Conservation (phyloP, 2,888 invertebrate species). For the Saturnia pavonia region DNA sequence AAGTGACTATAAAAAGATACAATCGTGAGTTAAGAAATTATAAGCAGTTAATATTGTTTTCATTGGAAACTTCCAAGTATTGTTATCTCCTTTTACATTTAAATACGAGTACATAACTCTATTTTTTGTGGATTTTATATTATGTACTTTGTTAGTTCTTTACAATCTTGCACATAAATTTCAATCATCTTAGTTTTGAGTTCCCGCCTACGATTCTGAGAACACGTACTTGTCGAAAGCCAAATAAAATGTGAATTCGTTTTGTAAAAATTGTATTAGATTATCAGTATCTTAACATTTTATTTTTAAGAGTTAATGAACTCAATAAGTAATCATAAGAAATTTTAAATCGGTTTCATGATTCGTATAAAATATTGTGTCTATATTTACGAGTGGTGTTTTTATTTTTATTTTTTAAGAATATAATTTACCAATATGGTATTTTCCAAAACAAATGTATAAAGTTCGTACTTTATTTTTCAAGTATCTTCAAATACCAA, state of each 20-base stretch:
- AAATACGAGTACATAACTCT: neutral
- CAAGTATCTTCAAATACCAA: neutral
- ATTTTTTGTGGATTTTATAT: neutral
- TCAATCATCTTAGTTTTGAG: neutral
- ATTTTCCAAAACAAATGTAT: too few relatives aligned
- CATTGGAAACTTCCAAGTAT: neutral
- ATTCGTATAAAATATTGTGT: too few relatives aligned
- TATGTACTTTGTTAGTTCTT: neutral
- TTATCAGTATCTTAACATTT: too few relatives aligned
- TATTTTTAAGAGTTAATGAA: too few relatives aligned
- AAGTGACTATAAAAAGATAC: conserved; percentile 20
- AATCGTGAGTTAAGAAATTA: conserved; percentile 7
- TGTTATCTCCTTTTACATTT: neutral
- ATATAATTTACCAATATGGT: too few relatives aligned
- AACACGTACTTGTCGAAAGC: neutral
- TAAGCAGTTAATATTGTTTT: neutral
- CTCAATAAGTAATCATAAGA: too few relatives aligned
- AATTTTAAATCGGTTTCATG: too few relatives aligned
- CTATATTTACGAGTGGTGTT: too few relatives aligned
- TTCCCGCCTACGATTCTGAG: neutral
- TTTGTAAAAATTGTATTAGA: neutral
- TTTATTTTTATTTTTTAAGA: too few relatives aligned
- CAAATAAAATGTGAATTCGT: neutral
- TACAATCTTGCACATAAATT: neutral
- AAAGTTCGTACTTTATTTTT: neutral